These are phyloP conservation scores for Drosophila mercatorum DNA, from an alignment of 2,888 invertebrate species.

Conservation along the genomic window DNA sequence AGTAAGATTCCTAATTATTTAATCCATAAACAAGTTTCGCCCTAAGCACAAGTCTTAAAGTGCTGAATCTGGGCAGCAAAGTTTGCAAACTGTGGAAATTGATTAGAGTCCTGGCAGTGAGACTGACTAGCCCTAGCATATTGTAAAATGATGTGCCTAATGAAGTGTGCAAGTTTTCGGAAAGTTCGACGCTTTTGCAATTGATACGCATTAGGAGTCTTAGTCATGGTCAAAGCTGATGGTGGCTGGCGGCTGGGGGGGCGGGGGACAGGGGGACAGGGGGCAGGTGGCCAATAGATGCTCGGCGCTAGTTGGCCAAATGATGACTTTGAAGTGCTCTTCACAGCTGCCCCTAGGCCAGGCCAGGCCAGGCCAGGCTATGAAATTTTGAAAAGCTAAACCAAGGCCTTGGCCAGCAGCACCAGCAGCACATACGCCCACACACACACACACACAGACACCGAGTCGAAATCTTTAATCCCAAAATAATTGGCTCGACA, in stretches of 20 bases:
- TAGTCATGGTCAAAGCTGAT: slow-evolving; percentile 7
- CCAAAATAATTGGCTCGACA: slow-evolving; percentile 64
- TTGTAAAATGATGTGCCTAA: slow-evolving; percentile 54
- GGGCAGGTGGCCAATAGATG: slow-evolving; percentile 4
- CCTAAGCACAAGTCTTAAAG: not conserved
- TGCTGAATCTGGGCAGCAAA: not conserved
- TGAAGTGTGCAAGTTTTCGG: slow-evolving; percentile 63
- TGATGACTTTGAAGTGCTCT: slow-evolving; percentile 51
- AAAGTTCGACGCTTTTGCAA: slow-evolving; percentile 57
- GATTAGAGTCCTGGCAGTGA: not conserved
- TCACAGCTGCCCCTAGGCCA: slow-evolving; percentile 17
- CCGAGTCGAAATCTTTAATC: slow-evolving; percentile 56
- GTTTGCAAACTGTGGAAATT: not conserved
- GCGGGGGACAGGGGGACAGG: not conserved
- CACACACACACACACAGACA: not conserved
- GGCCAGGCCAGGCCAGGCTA: slow-evolving; percentile 11
- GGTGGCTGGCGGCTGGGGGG: not conserved
- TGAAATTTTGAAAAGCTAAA: slow-evolving; percentile 37
- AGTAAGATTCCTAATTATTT: not conserved
- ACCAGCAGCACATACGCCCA: not conserved
- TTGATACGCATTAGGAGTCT: slow-evolving; percentile 54
- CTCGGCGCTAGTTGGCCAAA: slow-evolving; percentile 19
- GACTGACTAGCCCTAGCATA: slow-evolving; percentile 25
- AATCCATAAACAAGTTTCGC: not conserved
- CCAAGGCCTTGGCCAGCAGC: slow-evolving; percentile 5